Evolutionary conservation across 2,797 vertebrate genomes (phyloP), one percentile per base, ranked within the genome.

Genomic region (Liasis olivaceus): DNA sequence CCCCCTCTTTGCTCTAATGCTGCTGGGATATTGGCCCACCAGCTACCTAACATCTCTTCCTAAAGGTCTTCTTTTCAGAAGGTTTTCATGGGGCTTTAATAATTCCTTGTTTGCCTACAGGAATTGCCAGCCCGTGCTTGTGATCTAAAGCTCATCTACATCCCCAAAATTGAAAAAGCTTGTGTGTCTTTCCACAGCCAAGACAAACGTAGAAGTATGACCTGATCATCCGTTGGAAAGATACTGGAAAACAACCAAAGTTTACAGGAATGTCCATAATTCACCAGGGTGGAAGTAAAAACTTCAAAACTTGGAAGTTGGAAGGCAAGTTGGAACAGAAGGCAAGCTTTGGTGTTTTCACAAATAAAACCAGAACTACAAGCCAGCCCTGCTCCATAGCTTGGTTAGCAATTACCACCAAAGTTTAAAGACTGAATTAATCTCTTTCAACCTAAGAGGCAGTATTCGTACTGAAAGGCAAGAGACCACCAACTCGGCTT

Each of bases 161-260:
- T 0, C 12, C 63, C 31, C 58, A 59, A 59, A 9, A 20, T 54
- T 12, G 22, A 54, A 47, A 85, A 24, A 2, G 17, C 63, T 24
- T 1, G 0, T 62, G 0, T 0, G 87, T 36, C 36, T 2, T 0
- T 24, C 11, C 0, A 24, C 13, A 0, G 13, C 26, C 60, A 9
- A 90, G 17, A 24, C 54, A 89, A 63, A 31, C 12, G 28, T 26
- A 15, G 87, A 58, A 20, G 0, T 4, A 1, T 51, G 58, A 90
- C 56, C 26, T 56, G 89, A 47, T n/a, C 56, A 12, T 17, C 1
- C 31, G 12, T 8, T 0, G 20, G 14, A 17, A 63, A 26, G 31
- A 47, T 26, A 66, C 1, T 5, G n/a, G 2, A 54, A 51, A 28
- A 64, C 4, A 31, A 31, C 26, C 47, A 17, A 28, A 31, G 12